phyloP scores from a whole-genome alignment of 2,888 invertebrate genomes.

The Molorchus minor region DNA sequence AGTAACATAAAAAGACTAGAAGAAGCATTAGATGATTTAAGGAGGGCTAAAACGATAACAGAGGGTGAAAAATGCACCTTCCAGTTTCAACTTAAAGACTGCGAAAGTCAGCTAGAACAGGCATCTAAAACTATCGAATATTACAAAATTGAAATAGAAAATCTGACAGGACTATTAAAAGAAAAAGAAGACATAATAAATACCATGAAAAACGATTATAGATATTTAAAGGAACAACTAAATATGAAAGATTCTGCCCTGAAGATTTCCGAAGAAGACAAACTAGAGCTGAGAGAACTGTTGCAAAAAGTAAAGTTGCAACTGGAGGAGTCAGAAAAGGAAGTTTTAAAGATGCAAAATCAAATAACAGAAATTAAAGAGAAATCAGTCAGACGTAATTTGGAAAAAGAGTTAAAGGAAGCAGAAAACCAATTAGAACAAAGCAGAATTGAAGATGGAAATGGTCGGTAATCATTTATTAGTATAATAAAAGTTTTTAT shows the following conservation, averaged over 20 bases:
- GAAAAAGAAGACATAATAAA: constrained; percentile 22
- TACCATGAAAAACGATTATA: constrained; percentile 20
- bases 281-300: constrained; percentile 32
- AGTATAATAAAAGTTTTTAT: constrained; percentile 7
- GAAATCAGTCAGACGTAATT: constrained; percentile 32
- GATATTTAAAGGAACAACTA: constrained; percentile 17
- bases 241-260: constrained; percentile 28
- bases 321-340: constrained; percentile 35
- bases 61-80: constrained; percentile 48
- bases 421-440: constrained; percentile 37
- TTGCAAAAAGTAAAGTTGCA: constrained; percentile 35
- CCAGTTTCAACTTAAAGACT: constrained; percentile 39
- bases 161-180: constrained; percentile 12
- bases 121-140: constrained; percentile 16
- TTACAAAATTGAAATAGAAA: constrained; percentile 26
- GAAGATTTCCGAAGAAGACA: constrained; percentile 33
- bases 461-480: constrained; percentile 17
- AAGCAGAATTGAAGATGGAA: constrained; percentile 25
- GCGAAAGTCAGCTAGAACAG: constrained; percentile 29
- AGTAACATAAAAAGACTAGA: constrained; percentile 39
- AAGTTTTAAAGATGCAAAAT: constrained; percentile 36
- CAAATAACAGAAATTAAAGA: constrained; percentile 34
- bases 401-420: constrained; percentile 37
- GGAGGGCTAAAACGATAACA: constrained; percentile 42
- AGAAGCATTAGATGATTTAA: constrained; percentile 44